Percentiles rank a stretch among this genome's conserved stretches.
phyloP scores from a whole-genome alignment of 2,888 invertebrate species.

The Parnassius glacialis region DNA sequence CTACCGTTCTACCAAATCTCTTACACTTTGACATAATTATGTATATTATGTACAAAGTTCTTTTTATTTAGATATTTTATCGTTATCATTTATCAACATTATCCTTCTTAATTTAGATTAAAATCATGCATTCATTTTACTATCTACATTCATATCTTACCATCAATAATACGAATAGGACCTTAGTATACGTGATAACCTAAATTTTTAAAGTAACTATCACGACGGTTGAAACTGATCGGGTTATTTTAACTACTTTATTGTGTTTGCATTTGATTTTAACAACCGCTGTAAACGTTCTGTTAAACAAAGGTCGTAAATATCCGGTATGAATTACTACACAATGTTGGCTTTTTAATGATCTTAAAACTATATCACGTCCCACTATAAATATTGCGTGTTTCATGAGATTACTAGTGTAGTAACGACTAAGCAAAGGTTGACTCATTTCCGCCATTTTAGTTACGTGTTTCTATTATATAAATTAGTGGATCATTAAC shows the following conservation, averaged over 20 bases:
- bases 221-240: neutral
- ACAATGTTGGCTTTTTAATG: conserved; percentile 22
- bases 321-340: conserved; percentile 11
- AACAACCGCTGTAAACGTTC: neutral
- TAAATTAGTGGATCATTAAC: no score
- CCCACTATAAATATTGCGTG: conserved; percentile 1
- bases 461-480: neutral
- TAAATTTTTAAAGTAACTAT: neutral
- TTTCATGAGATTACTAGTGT: neutral
- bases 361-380: conserved; percentile 15
- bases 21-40: no score
- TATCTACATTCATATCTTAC: neutral
- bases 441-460: neutral
- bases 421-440: neutral
- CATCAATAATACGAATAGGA: neutral
- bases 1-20: no score
- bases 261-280: conserved; percentile 1
- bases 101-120: no score
- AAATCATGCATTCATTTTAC: no score
- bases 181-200: neutral
- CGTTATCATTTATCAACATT: no score
- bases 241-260: neutral
- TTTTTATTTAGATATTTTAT: no score
- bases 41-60: no score
- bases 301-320: conserved; percentile 15